A percentile compares a stretch with the other conserved stretches of the same genome.
These are phyloP conservation scores for Augochlora pura DNA, from an alignment of 1,140 invertebrate genomes.

Conservation along the genomic window DNA sequence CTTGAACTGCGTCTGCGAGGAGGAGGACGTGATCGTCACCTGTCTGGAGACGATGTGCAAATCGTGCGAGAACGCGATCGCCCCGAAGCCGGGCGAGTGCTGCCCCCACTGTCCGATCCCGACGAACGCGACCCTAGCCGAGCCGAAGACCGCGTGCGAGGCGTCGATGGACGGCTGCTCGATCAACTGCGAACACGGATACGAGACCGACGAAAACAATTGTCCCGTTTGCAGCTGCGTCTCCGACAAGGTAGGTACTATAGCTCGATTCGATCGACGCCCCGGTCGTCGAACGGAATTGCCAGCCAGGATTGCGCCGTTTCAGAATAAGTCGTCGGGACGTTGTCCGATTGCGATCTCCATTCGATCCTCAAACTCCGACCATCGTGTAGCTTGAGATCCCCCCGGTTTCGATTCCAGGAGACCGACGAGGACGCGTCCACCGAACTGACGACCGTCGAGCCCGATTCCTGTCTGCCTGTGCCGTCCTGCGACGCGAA, in stretches of 20 bases:
- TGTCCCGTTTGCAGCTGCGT: conserved; percentile 70
- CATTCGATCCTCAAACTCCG: too few relatives aligned
- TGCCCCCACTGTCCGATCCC: conserved; percentile 70
- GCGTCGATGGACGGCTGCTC: conserved; percentile 58
- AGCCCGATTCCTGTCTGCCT: conserved; percentile 61
- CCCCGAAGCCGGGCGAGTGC: conserved; percentile 69
- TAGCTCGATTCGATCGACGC: neutral
- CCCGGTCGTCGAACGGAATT: neutral
- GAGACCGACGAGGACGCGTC: conserved; percentile 22
- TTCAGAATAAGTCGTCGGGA: too few relatives aligned
- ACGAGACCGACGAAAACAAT: conserved; percentile 50
- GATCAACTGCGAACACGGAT: conserved; percentile 66
- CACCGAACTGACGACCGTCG: neutral
- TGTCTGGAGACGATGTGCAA: conserved; percentile 75
- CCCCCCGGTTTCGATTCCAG: conserved; percentile 47
- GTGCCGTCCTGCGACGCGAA: conserved; percentile 63
- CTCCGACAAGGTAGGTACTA: conserved; percentile 45
- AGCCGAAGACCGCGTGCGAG: conserved; percentile 12
- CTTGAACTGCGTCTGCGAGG: conserved; percentile 69
- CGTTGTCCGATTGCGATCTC: too few relatives aligned
- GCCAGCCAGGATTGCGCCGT: too few relatives aligned
- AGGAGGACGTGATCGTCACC: conserved; percentile 52
- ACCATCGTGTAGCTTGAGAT: too few relatives aligned
- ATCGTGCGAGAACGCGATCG: conserved; percentile 69
- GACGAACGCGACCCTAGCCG: conserved; percentile 26